Evolutionary conservation across 1,140 invertebrate species (phyloP), one percentile per base, ranked within the genome.

Genomic region (Procambarus virginalis): DNA sequence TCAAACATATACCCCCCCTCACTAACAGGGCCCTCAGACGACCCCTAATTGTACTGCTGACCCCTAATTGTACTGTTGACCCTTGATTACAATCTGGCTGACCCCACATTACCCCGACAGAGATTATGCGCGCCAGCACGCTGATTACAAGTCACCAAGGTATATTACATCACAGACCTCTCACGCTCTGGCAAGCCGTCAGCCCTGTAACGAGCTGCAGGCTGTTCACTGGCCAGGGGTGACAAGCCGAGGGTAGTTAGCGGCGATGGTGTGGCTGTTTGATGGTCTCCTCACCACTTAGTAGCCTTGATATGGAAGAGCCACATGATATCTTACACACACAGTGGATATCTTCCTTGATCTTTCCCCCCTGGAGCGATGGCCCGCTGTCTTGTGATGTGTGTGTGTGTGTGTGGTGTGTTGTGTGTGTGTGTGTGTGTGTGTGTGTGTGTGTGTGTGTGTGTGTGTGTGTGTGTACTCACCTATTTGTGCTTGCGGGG

Each of bases 191-290:
- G 5, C 4, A 10, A 6, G 48, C 20, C 77, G 48, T 79, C 48
- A 79, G n/a, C 14, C n/a, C 4, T 14, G 46, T 79, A 79, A 79
- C 77, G 48, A 79, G 77, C 17, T 22, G 77, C 48, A 22, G 45
- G 20, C 51, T 34, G 77, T 64, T 14, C 10, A 64, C 34, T 9
- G 12, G 46, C 14, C 48, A 34, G 14, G 17, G 20, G 46, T 79
- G 77, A 79, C 77, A 49, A 79, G 77, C n/a, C 3, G n/a, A 34
- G 68, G 68, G 68, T 73, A 34, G 68, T 73, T 73, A 73, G 68
- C 14, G n/a, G 68, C 20, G 2, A 10, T 64, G 17, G 12, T 20
- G 60, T 64, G 60, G 17, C 17, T 9, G 17, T 64, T 12, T 9
- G 34, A 34, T 34, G 34, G 0, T 34, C 34, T 34, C 0, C 34